phyloP scores from a whole-genome alignment of 2,888 invertebrate species.

The Cheilosia vulpina region DNA sequence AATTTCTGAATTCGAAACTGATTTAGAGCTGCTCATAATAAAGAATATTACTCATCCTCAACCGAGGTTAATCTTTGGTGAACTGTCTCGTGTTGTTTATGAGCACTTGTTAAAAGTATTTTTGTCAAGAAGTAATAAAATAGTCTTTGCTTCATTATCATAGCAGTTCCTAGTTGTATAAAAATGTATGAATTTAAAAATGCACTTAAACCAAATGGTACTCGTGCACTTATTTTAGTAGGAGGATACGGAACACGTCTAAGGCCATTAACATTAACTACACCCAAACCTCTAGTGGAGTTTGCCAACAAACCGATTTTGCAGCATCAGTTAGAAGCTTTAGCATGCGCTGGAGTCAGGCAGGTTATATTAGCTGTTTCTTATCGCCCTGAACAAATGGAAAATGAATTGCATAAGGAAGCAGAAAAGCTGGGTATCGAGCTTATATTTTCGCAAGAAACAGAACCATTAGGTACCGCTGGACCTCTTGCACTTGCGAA shows the following conservation, averaged over 20 bases:
- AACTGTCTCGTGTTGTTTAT: too few species aligned
- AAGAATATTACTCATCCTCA: too few species aligned
- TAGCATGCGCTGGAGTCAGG: conserved; percentile 93
- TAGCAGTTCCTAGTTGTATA: too few species aligned
- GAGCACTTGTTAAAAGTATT: too few species aligned
- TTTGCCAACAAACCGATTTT: conserved; percentile 99
- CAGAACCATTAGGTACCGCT: conserved; percentile 98
- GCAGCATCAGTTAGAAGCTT: conserved; percentile 97
- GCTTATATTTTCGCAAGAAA: conserved; percentile 97
- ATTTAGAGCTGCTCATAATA: too few species aligned
- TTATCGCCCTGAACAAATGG: conserved; percentile 98
- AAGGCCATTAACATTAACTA: conserved; percentile 96
- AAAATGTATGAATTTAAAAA: conserved; percentile 4
- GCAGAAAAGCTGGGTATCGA: conserved; percentile 95
- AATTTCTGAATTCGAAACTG: too few species aligned
- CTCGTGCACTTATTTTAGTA: conserved; percentile 98
- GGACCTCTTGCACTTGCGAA: conserved; percentile 97
- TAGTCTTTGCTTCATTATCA: too few species aligned
- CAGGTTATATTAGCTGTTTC: conserved; percentile 98
- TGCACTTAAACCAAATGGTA: conserved; percentile 84
- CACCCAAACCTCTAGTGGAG: conserved; percentile 99
- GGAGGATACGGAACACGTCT: conserved; percentile 99
- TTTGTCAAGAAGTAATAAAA: too few species aligned
- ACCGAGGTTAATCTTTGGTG: too few species aligned
- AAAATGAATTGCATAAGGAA: conserved; percentile 93